These are phyloP conservation scores for Ceraclea dissimilis DNA, from an alignment of 2,888 invertebrate genomes.

Conservation along the genomic window DNA sequence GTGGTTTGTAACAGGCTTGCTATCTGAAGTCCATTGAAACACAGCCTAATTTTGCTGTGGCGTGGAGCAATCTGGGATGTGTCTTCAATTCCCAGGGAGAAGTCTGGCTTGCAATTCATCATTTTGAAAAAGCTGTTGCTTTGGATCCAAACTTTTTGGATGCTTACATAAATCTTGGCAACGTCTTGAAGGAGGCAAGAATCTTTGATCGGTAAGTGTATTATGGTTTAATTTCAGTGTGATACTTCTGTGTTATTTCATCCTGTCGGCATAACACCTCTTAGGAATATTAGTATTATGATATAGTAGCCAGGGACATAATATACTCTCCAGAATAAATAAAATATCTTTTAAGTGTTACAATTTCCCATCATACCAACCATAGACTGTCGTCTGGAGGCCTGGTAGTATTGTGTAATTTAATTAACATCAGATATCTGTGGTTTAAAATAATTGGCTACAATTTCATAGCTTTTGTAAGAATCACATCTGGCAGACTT, in stretches of 20 bases:
- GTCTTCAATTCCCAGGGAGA: constrained; percentile 99
- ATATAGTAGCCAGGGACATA: too few relatives aligned
- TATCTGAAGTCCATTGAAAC: constrained; percentile 99
- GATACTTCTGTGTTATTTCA: not conserved
- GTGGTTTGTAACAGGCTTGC: constrained; percentile 67
- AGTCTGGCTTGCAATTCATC: constrained; percentile 99
- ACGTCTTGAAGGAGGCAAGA: constrained; percentile 98
- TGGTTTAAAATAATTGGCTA: too few relatives aligned
- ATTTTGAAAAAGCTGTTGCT: constrained; percentile 99
- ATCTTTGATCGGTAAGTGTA: constrained; percentile 86
- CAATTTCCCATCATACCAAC: too few relatives aligned
- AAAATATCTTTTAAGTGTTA: too few relatives aligned
- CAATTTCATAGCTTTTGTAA: too few relatives aligned
- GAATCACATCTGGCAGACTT: too few relatives aligned
- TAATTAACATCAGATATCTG: too few relatives aligned
- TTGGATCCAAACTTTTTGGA: constrained; percentile 98
- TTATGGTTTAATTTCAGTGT: constrained; percentile 24
- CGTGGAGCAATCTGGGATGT: constrained; percentile 99
- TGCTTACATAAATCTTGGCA: constrained; percentile 98
- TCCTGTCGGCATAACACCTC: too few relatives aligned
- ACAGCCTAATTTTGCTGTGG: constrained; percentile 97
- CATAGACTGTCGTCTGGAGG: too few relatives aligned
- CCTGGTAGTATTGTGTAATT: too few relatives aligned
- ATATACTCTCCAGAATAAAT: too few relatives aligned
- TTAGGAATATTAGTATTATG: too few relatives aligned